Evolutionary conservation across 2,797 vertebrate genomes (phyloP).

Genomic region (Merluccius polli): DNA sequence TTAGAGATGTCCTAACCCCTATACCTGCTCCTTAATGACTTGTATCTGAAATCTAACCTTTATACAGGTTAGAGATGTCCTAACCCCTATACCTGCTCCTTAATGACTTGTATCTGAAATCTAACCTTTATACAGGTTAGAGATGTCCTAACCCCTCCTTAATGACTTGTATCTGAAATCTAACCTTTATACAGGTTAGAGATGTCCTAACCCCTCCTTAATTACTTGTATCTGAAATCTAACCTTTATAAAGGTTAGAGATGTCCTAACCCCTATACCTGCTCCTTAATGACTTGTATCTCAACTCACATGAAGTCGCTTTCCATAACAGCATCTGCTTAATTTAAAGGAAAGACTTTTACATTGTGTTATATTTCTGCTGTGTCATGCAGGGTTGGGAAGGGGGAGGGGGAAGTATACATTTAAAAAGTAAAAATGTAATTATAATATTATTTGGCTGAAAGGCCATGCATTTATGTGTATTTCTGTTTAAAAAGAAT

Average conservation of each 20-base stretch:
- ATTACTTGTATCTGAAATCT: background rate
- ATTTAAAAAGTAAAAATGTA: background rate
- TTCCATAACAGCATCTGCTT: background rate
- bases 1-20: background rate
- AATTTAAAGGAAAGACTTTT: background rate
- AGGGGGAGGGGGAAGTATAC: background rate
- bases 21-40: background rate
- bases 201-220: background rate
- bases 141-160: background rate
- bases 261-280: background rate
- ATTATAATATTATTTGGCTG: background rate
- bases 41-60: background rate
- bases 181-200: background rate
- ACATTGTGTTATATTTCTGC: background rate
- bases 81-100: background rate
- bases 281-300: background rate
- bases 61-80: background rate
- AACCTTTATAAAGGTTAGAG: background rate
- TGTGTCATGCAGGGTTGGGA: background rate
- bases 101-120: background rate
- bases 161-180: background rate
- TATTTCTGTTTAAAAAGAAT: background rate
- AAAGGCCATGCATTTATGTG: background rate
- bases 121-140: background rate
- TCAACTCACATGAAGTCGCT: background rate